Conservation (phyloP, 2,888 invertebrate genomes). For the Eremobia ochroleuca region DNA sequence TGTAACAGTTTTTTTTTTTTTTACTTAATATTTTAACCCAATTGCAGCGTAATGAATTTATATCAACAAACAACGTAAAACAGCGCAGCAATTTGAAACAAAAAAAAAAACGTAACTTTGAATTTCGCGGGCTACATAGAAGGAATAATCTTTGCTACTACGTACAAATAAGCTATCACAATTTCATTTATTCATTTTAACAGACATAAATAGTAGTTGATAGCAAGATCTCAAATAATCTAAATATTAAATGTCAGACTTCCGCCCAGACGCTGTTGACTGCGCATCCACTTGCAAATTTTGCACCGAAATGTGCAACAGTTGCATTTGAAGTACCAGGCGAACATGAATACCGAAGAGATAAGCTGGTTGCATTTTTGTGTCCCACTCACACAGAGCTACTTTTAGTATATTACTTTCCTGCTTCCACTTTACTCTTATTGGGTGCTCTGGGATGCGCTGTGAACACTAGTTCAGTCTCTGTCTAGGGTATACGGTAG, state of each 20-base stretch:
- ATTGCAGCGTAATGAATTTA: background rate
- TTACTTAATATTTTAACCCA: background rate
- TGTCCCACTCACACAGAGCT: slow-evolving; percentile 27
- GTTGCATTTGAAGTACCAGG: slow-evolving; percentile 48
- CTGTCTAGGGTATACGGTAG: slow-evolving; percentile 39
- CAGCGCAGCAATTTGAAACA: background rate
- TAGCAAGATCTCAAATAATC: background rate
- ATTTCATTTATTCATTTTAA: background rate
- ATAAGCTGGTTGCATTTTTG: slow-evolving; percentile 36
- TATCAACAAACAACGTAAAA: background rate
- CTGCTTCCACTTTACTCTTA: slow-evolving; percentile 37
- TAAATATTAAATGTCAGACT: background rate
- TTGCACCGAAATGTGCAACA: slow-evolving; percentile 33
- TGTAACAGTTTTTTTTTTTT: too few species aligned
- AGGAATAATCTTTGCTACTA: too few species aligned
- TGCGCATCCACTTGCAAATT: slow-evolving; percentile 11
- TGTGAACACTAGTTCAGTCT: slow-evolving; percentile 29
- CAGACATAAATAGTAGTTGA: background rate
- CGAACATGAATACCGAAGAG: slow-evolving; percentile 34
- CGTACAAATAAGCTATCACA: background rate
- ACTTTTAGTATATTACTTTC: slow-evolving; percentile 22
- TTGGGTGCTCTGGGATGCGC: slow-evolving; percentile 47
- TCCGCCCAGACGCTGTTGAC: background rate
- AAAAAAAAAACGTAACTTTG: background rate
- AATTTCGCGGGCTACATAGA: background rate